Base-by-base conservation (phyloP, 35 echinoderm and acorn worm species). In the Heliocidaris erythrogramma region DNA sequence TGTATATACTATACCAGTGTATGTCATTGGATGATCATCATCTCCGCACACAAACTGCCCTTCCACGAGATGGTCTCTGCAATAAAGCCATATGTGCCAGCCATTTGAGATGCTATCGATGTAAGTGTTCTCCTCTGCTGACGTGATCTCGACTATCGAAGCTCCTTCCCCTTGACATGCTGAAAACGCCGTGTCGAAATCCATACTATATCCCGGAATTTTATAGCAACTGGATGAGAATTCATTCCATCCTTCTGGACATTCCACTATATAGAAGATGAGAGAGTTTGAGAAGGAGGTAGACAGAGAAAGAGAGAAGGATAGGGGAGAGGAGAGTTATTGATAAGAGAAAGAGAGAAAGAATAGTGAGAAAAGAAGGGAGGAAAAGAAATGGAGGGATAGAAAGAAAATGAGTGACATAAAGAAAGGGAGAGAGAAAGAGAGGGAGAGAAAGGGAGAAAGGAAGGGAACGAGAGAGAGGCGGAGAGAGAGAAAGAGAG, bases 181-280 rank as follows among this genome's bases (percentile, higher is more conserved):
- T 1, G 29, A 10, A 47, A 32, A 29, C 78, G 47, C 17, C 12
- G 69, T 86, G 87, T 89, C 87, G 7, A n/a, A 89, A 42, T 47
- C 13, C 18, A 48, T 16, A 13, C 11, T 89, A 32, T 30, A n/a
- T 13, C 12, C 31, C 17, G 16, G 31, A 5, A 89, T 11, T 8
- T 89, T 17, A 13, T 89, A 89, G 87, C 87, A 89, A 48, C 87
- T 48, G 47, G 87, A 47, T 30, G 87, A 89, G 31, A 48, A 89
- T 89, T 47, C 87, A 24, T 31, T 47, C 87, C 87, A 89, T 32
- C 87, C 87, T 48, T 2, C 87, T 35, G 31, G 31, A 32, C 87
- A 89, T 5, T 24, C 47, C 7, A 13, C 87, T 89, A 48, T 9
- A 47, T 48, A n/a, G 31, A 89, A 89, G 87, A 89, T 11, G 9